A percentile compares a stretch with the other conserved stretches of the same genome.
Evolutionary conservation across 2,888 invertebrate genomes (phyloP).

Genomic region (Orchesella flavescens): DNA sequence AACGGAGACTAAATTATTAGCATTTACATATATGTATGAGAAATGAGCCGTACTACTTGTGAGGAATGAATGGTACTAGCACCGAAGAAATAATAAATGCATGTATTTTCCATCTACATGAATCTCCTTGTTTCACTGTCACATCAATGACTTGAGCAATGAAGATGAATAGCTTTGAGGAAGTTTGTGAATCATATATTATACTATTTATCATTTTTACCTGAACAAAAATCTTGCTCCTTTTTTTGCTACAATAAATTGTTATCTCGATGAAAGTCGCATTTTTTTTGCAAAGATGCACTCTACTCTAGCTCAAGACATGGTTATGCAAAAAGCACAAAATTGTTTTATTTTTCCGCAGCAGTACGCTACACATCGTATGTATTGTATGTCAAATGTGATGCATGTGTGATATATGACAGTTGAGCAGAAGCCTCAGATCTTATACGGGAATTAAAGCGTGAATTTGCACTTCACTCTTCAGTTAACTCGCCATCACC

Average conservation of each 20-base stretch:
- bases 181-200: not conserved
- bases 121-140: not conserved
- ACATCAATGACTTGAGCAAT: not conserved
- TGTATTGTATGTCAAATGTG: constrained; percentile 32
- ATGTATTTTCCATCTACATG: not conserved
- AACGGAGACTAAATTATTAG: constrained; percentile 27
- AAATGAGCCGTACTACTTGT: not conserved
- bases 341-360: not conserved
- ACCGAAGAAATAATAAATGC: not conserved
- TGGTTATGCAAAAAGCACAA: not conserved
- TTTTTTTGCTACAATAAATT: not conserved
- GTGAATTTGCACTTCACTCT: constrained; percentile 19
- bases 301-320: not conserved
- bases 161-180: not conserved
- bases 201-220: not conserved
- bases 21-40: constrained; percentile 12
- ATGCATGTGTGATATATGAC: constrained; percentile 48
- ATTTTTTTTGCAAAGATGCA: constrained; percentile 6
- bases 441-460: constrained; percentile 37
- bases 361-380: constrained; percentile 2
- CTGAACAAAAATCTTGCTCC: not conserved
- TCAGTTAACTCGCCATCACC: constrained; percentile 5
- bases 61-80: not conserved
- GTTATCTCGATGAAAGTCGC: constrained; percentile 1
- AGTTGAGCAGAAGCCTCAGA: constrained; percentile 3